These are phyloP conservation scores for Ardeotis arabs DNA, from an alignment of 2,113 vertebrate species.

Conservation along the genomic window DNA sequence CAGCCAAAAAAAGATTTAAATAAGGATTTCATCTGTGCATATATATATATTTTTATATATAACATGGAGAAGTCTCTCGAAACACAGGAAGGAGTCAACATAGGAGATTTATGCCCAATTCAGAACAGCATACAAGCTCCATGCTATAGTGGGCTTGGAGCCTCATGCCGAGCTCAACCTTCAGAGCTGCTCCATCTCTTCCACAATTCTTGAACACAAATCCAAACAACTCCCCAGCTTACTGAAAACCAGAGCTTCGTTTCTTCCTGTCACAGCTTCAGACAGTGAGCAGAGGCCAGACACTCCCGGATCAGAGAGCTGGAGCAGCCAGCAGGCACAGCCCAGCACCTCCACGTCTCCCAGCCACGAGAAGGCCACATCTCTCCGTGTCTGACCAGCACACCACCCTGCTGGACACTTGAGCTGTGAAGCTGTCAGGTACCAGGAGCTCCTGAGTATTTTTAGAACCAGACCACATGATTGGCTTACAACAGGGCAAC, in stretches of 20 bases:
- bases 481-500: not conserved
- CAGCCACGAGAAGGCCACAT: not conserved
- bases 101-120: rapidly evolving
- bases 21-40: not conserved
- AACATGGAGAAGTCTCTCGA: not conserved
- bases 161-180: not conserved
- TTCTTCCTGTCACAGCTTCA: not conserved
- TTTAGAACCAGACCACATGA: not conserved
- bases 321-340: not conserved
- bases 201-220: not conserved
- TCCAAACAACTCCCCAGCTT: not conserved
- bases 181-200: not conserved
- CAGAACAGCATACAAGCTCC: not conserved
- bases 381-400: not conserved
- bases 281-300: not conserved
- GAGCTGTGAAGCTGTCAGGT: rapidly evolving
- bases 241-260: not conserved
- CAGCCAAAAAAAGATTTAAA: not conserved
- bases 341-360: not conserved
- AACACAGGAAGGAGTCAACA: not conserved
- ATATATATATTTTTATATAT: no score
- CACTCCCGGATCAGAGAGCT: not conserved
- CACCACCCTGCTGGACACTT: not conserved
- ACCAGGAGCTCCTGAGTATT: rapidly evolving
- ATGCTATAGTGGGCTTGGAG: not conserved